Conservation (phyloP, 2,113 vertebrate species). For the Hirundichthys speculiger region DNA sequence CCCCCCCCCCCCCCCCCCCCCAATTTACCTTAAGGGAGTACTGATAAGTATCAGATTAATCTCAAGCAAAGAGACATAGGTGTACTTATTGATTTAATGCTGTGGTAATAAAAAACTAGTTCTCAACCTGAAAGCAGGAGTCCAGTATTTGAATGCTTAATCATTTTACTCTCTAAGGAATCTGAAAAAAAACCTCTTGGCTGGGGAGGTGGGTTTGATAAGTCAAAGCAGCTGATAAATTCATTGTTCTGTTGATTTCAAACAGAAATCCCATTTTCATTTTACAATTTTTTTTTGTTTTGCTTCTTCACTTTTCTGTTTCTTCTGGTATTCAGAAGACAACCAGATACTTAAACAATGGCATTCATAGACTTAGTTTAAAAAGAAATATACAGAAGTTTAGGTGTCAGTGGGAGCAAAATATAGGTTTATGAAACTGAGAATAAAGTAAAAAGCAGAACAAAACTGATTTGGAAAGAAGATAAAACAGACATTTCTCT, state of each 20-base stretch:
- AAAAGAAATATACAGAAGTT: too few species aligned
- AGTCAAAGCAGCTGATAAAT: neutral
- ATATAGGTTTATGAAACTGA: too few species aligned
- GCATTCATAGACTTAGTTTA: neutral
- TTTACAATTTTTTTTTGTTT: neutral
- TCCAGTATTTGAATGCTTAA: neutral
- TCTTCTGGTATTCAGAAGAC: neutral
- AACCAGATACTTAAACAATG: neutral
- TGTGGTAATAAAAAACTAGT: neutral
- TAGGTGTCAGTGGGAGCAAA: too few species aligned
- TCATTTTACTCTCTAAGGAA: neutral
- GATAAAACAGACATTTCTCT: too few species aligned
- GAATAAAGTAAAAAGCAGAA: too few species aligned
- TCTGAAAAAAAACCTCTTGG: neutral
- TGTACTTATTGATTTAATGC: slow-evolving; percentile 5
- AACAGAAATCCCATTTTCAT: neutral
- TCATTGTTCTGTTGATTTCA: neutral
- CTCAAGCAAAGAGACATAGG: neutral
- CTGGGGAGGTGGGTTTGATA: neutral
- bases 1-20: too few species aligned
- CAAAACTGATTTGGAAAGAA: too few species aligned
- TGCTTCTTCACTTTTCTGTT: neutral
- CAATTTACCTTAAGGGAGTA: slow-evolving; percentile 7
- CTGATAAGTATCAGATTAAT: slow-evolving; percentile 30
- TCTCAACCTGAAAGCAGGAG: neutral